Evolutionary conservation across 92 coral and sea anemone genomes (phyloP), one percentile per base, ranked within the genome.

Genomic region (Porites evermanni): DNA sequence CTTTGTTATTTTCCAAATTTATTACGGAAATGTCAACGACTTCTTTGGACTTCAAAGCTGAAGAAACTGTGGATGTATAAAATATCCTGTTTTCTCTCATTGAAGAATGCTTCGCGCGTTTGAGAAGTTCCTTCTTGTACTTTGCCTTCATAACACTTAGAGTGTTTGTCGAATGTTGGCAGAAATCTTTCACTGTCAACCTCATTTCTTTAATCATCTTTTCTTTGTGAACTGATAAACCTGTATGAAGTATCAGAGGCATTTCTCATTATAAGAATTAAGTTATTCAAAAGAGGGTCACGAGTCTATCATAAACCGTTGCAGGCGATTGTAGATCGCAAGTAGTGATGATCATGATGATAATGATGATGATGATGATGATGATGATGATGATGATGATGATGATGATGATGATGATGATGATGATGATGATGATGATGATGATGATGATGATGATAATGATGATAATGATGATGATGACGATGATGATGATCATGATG

Each of bases 151-250:
- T 70, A 29, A 17, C 14, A 47, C 58, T 29, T 12, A 82, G 70
- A 26, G 70, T 70, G 53, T 70, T 56, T 17, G 74, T 72, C 29
- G 70, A 29, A 7, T 58, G 86, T 21, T 82, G 58, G 44, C 32
- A 29, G 86, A 82, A 82, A 56, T 82, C 70, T 14, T 29, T 21
- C 77, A 70, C 69, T 23, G 61, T 70, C 13, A 21, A 71, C 20
- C 78, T 70, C 78, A 82, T 70, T 61, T 82, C 77, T 18, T 59
- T 60, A 21, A 70, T 58, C 54, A 54, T 72, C 50, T 82, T 70
- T 10, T 82, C 78, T 70, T 82, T 82, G 38, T 32, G 78, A n/a
- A n/a, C 23, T 47, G 24, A 70, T 50, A 72, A 29, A 59, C 29
- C 86, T 82, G 56, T 26, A 12, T 21, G 26, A 8, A 80, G 54